Conservation (phyloP, 2,113 vertebrate species). For the Haliaeetus leucogaster region DNA sequence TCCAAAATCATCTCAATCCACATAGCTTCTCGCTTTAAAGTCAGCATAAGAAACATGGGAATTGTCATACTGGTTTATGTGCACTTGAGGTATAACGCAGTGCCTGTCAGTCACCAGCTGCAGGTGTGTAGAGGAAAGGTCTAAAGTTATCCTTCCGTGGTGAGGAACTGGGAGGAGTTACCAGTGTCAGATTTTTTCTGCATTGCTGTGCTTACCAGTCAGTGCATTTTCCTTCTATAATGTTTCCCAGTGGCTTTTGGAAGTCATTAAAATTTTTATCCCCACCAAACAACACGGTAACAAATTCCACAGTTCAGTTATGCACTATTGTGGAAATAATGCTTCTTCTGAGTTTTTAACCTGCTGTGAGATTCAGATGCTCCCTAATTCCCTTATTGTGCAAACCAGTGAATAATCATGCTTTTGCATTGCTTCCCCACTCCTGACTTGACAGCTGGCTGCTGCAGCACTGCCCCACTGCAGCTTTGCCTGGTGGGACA, state of each 20-base stretch:
- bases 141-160: neutral
- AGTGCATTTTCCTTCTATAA: neutral
- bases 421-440: neutral
- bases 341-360: neutral
- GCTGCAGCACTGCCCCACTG: neutral
- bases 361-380: neutral
- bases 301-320: neutral
- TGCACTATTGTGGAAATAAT: neutral
- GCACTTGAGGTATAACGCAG: neutral
- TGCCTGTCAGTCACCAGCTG: neutral
- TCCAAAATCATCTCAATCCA: neutral
- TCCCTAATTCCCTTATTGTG: neutral
- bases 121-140: neutral
- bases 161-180: neutral
- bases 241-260: neutral
- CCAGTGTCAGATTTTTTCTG: neutral
- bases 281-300: neutral
- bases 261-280: neutral
- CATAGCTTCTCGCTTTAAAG: neutral
- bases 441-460: neutral
- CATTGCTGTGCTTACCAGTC: neutral
- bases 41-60: neutral
- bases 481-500: neutral
- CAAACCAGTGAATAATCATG: neutral
- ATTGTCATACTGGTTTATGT: neutral